Percentiles rank a stretch among this genome's conserved stretches.
Evolutionary conservation across 2,888 invertebrate genomes (phyloP).

Genomic region (Himalopsyche japonica): DNA sequence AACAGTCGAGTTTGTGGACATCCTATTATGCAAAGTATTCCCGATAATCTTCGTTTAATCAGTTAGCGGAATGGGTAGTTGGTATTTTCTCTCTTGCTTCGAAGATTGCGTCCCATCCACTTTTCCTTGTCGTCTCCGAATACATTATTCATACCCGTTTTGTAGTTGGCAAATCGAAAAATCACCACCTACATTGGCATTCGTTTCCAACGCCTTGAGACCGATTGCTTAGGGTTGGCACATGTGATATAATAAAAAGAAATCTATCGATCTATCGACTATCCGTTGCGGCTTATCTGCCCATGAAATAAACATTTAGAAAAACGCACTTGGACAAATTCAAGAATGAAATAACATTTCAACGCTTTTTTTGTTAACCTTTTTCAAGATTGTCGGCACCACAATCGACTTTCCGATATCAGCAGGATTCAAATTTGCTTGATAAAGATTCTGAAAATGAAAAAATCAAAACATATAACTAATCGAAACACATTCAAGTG

Average conservation of each 20-base stretch:
- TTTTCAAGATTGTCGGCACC: too few species aligned
- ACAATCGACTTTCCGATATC: too few species aligned
- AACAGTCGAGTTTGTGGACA: not conserved
- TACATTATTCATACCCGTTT: constrained; percentile 33
- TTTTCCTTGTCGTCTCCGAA: not conserved
- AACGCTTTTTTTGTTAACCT: too few species aligned
- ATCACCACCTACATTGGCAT: constrained; percentile 32
- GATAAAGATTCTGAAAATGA: too few species aligned
- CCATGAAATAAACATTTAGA: too few species aligned
- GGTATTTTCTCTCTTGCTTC: not conserved
- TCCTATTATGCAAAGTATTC: not conserved
- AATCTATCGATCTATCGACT: too few species aligned
- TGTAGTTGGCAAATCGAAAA: constrained; percentile 35
- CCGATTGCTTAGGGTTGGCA: not conserved
- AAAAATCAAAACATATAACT: too few species aligned
- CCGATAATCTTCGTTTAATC: not conserved
- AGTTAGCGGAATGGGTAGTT: not conserved
- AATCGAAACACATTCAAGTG: too few species aligned
- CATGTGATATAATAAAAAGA: not conserved
- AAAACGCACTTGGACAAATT: too few species aligned
- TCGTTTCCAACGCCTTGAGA: constrained; percentile 17
- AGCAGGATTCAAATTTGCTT: too few species aligned
- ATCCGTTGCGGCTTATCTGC: too few species aligned
- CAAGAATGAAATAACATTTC: too few species aligned
- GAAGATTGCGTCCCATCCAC: constrained; percentile 17